These are phyloP conservation scores for Dynastes tityus DNA, from an alignment of 2,888 invertebrate species.

Conservation along the genomic window DNA sequence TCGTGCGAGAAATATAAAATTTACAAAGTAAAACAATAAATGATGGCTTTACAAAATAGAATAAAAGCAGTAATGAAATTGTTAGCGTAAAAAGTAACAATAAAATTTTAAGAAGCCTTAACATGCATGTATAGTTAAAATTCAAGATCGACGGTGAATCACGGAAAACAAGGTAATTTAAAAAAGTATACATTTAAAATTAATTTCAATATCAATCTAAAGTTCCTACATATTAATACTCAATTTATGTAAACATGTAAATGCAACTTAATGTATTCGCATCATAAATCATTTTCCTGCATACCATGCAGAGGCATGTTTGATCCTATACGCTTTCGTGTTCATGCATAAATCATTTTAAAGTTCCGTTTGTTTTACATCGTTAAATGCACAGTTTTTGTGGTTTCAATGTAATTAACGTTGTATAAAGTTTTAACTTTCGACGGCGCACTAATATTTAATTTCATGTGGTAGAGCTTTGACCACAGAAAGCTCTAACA, in stretches of 20 bases:
- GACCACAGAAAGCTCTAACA: too few species aligned
- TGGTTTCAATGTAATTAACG: not conserved
- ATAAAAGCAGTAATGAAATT: too few species aligned
- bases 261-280: not conserved
- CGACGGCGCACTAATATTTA: too few species aligned
- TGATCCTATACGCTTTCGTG: conserved; percentile 5
- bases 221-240: not conserved
- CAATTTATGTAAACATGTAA: not conserved
- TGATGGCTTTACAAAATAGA: too few species aligned
- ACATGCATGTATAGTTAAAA: too few species aligned
- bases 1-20: too few species aligned
- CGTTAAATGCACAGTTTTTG: conserved; percentile 5
- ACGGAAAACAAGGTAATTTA: not conserved
- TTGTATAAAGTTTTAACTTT: too few species aligned
- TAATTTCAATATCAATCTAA: not conserved
- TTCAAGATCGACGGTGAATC: not conserved
- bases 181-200: not conserved
- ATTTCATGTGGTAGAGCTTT: too few species aligned
- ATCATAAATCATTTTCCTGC: conserved; percentile 20
- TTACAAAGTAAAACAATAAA: too few species aligned
- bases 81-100: too few species aligned
- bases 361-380: conserved; percentile 31
- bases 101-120: too few species aligned
- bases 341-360: conserved; percentile 12
- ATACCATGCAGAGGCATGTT: not conserved